A percentile compares a stretch with the other conserved stretches of the same genome.
Evolutionary conservation across 2,113 vertebrate species (phyloP).

Genomic region (Seriola dumerili): DNA sequence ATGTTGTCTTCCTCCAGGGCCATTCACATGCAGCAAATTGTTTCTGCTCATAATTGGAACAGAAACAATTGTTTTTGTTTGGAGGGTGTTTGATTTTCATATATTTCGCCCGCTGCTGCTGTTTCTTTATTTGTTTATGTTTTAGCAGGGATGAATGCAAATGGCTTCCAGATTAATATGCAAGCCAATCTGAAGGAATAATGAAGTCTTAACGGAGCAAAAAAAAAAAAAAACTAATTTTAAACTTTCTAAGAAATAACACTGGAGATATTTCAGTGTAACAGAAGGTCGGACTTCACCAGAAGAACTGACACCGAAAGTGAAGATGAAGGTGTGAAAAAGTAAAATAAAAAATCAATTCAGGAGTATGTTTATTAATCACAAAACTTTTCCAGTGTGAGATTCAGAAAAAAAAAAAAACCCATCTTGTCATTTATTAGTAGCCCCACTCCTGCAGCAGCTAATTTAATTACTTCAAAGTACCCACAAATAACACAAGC

Average conservation of each 20-base stretch:
- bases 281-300: neutral
- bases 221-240: constrained; percentile 22
- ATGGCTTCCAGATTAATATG: constrained; percentile 25
- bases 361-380: neutral
- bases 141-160: neutral
- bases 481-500: neutral
- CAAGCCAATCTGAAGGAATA: neutral
- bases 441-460: neutral
- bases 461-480: neutral
- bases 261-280: neutral
- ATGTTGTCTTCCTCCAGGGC: constrained; percentile 29
- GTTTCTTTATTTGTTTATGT: constrained; percentile 6
- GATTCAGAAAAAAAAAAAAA: neutral
- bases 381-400: neutral
- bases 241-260: neutral
- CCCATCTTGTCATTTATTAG: neutral
- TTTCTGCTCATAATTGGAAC: constrained; percentile 26
- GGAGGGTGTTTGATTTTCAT: neutral
- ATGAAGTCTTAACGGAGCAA: neutral
- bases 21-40: neutral
- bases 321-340: constrained; percentile 4
- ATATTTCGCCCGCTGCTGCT: neutral
- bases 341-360: neutral
- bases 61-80: constrained; percentile 34
- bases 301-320: neutral